These are phyloP conservation scores for Acrobasis consociella DNA, from an alignment of 2,888 invertebrate genomes.

Conservation along the genomic window DNA sequence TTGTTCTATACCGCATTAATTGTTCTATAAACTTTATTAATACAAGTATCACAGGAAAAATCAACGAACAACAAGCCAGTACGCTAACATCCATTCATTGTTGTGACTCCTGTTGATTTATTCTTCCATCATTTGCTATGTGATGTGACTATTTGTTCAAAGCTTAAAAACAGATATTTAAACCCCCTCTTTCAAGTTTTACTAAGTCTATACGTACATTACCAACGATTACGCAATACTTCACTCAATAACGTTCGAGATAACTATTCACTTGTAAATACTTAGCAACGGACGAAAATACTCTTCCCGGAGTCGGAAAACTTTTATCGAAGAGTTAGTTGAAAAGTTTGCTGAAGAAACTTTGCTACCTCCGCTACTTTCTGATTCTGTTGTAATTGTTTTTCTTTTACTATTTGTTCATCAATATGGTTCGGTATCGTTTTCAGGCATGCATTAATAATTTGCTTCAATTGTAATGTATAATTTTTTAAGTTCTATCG, in stretches of 20 bases:
- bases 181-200: no score
- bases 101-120: no score
- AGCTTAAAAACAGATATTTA: no score
- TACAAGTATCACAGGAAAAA: no score
- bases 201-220: not conserved
- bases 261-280: conserved; percentile 1
- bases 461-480: not conserved
- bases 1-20: no score
- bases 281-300: not conserved
- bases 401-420: conserved; percentile 1
- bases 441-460: not conserved
- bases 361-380: conserved; percentile 6
- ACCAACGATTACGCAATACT: not conserved
- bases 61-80: no score
- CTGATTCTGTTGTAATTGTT: not conserved
- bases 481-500: not conserved
- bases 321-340: conserved; percentile 6
- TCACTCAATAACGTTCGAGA: not conserved
- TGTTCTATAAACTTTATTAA: no score
- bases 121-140: no score
- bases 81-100: no score
- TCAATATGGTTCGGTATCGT: not conserved
- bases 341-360: not conserved
- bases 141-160: no score
- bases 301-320: not conserved